These are phyloP conservation scores for Garrulus glandarius DNA, from an alignment of 2,797 vertebrate species.

Conservation along the genomic window DNA sequence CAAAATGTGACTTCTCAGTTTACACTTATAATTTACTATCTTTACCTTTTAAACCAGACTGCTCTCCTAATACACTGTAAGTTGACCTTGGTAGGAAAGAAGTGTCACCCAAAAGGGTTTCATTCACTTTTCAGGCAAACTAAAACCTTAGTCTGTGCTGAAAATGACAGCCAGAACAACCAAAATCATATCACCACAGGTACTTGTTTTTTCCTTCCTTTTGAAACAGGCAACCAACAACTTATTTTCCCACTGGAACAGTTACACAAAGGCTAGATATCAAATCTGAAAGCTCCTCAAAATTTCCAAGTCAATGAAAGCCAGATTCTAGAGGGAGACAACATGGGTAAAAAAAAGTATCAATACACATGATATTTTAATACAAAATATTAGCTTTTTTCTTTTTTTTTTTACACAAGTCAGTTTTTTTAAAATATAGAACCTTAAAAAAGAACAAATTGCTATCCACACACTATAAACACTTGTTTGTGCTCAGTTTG, in stretches of 20 bases:
- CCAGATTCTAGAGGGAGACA: conserved; percentile 68
- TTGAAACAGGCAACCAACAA: background rate
- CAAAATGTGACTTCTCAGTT: background rate
- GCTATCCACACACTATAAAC: conserved; percentile 74
- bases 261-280: background rate
- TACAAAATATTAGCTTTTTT: conserved; percentile 70
- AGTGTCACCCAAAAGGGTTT: background rate
- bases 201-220: background rate
- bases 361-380: conserved; percentile 72
- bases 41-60: background rate
- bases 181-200: background rate
- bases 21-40: background rate
- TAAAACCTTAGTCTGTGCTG: background rate
- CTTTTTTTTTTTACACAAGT: conserved; percentile 65
- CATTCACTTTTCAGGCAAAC: background rate
- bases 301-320: conserved; percentile 38
- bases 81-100: background rate
- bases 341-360: conserved; percentile 70
- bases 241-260: background rate
- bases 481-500: conserved; percentile 73
- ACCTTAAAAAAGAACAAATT: conserved; percentile 73
- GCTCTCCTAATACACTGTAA: background rate
- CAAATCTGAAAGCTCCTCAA: conserved; percentile 29
- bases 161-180: background rate
- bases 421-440: conserved; percentile 74